phyloP scores from a whole-genome alignment of 2,888 invertebrate species.

The Eupithecia vulgata region DNA sequence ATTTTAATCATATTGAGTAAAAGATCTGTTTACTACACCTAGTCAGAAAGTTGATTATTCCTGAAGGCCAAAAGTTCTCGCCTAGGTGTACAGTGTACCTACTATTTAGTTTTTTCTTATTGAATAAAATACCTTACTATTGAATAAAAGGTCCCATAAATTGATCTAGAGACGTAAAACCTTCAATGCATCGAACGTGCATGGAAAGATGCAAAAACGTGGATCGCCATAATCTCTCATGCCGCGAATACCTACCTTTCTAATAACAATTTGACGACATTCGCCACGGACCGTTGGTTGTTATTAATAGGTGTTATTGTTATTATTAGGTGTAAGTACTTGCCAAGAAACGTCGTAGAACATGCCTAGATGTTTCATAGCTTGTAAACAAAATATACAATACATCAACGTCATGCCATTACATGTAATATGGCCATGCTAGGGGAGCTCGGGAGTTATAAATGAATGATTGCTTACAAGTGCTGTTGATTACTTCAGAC shows the following conservation, averaged over 20 bases:
- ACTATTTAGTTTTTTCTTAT: too few relatives aligned
- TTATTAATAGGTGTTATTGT: conserved; percentile 8
- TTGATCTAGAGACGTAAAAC: not conserved
- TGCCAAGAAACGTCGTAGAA: conserved; percentile 14
- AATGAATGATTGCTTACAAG: conserved; percentile 82
- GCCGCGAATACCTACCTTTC: not conserved
- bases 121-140: too few relatives aligned
- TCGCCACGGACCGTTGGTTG: conserved; percentile 8
- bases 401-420: conserved; percentile 44
- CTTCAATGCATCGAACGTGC: not conserved
- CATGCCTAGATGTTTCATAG: conserved; percentile 5
- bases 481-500: conserved; percentile 64
- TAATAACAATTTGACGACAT: conserved; percentile 1
- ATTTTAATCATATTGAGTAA: too few relatives aligned
- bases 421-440: conserved; percentile 30
- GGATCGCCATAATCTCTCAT: not conserved
- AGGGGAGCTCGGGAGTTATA: conserved; percentile 57
- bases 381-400: conserved; percentile 44
- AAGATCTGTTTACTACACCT: too few relatives aligned
- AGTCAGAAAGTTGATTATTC: too few relatives aligned
- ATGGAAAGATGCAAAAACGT: not conserved
- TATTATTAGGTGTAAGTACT: not conserved
- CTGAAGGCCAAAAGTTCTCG: too few relatives aligned
- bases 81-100: too few relatives aligned
- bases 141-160: not conserved